Conservation (phyloP, 2,113 vertebrate species). For the Trematomus loennbergii region DNA sequence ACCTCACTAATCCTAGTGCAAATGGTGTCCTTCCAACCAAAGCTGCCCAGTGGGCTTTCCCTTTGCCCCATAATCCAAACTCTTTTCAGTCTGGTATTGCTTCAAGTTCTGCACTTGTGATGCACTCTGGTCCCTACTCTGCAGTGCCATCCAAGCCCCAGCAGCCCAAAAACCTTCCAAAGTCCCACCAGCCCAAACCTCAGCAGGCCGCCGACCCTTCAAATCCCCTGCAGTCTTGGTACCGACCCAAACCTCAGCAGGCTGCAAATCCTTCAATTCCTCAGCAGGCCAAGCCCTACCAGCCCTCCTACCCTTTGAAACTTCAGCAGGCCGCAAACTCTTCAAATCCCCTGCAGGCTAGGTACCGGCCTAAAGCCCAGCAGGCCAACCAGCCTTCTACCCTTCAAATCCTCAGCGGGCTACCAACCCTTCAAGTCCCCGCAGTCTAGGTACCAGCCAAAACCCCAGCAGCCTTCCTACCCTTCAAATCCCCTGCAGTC, state of each 20-base stretch:
- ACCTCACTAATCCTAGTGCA: accelerated
- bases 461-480: too few relatives aligned
- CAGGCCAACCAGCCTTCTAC: too few relatives aligned
- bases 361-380: background rate
- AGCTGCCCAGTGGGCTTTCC: background rate
- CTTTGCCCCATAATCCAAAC: background rate
- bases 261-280: too few relatives aligned
- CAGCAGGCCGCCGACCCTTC: background rate
- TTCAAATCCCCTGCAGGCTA: background rate
- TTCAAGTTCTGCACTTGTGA: constrained; percentile 30
- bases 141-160: too few relatives aligned
- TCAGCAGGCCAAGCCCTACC: too few relatives aligned
- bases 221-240: too few relatives aligned
- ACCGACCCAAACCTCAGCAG: too few relatives aligned
- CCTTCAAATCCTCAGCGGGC: background rate
- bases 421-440: too few relatives aligned
- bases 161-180: background rate
- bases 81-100: accelerated
- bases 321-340: accelerated
- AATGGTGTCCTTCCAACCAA: background rate
- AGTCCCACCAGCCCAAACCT: background rate
- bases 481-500: too few relatives aligned
- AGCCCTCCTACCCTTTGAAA: too few relatives aligned
- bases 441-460: too few relatives aligned
- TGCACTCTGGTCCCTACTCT: background rate